Percentiles rank a stretch among this genome's conserved stretches.
Evolutionary conservation across 2,797 vertebrate species (phyloP).

Genomic region (Poliocrania exsul): DNA sequence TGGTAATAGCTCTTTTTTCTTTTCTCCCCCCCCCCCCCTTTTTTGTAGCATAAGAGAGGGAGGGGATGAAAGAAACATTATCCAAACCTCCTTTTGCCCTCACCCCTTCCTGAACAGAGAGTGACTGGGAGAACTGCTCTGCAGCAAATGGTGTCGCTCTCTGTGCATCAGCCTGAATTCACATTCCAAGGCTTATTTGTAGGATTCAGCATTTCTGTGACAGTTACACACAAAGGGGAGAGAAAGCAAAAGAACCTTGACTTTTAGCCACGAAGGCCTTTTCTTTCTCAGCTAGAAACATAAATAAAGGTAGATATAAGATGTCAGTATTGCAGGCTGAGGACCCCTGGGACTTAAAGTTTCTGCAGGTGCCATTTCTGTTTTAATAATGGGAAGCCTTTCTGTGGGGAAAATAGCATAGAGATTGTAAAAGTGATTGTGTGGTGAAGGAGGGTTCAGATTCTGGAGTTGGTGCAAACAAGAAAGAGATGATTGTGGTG

Average conservation of each 20-base stretch:
- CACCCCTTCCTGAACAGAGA: conserved; percentile 1
- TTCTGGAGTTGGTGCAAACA: not conserved
- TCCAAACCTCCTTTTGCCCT: conserved; percentile 3
- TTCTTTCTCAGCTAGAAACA: not conserved
- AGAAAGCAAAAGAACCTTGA: not conserved
- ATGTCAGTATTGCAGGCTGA: not conserved
- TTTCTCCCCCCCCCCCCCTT: not conserved
- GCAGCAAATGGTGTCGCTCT: conserved; percentile 7
- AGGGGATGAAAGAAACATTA: conserved; percentile 1
- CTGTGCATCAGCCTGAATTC: not conserved
- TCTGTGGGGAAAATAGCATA: not conserved
- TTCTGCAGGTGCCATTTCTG: not conserved
- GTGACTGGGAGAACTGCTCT: not conserved
- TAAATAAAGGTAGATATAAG: not conserved
- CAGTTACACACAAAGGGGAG: not conserved
- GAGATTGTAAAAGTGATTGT: not conserved
- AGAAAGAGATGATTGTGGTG: not conserved
- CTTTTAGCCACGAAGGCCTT: not conserved
- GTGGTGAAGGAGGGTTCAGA: not conserved
- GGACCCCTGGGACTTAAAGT: not conserved
- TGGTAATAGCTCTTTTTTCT: not conserved
- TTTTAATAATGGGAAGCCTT: not conserved
- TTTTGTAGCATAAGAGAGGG: not conserved
- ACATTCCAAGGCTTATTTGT: not conserved
- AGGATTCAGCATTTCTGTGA: conserved; percentile 13